These are phyloP conservation scores for Ptychoptera albimana DNA, from an alignment of 2,888 invertebrate genomes.

Conservation along the genomic window DNA sequence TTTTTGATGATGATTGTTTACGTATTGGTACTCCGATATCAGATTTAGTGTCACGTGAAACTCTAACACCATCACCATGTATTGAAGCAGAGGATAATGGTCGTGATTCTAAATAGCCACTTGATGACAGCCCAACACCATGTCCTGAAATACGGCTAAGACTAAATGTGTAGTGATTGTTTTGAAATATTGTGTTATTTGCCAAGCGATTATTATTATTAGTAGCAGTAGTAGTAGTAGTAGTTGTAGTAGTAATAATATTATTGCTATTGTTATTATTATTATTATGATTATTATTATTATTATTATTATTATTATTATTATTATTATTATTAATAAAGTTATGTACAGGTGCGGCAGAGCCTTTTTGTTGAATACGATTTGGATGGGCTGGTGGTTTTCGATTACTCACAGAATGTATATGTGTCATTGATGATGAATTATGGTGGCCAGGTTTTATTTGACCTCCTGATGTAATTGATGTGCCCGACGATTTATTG, in stretches of 20 bases:
- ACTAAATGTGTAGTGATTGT: slow-evolving; percentile 32
- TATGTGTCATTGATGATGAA: slow-evolving; percentile 8
- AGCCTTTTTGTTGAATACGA: slow-evolving; percentile 20
- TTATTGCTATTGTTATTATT: slow-evolving; percentile 10
- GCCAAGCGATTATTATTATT: slow-evolving; percentile 18
- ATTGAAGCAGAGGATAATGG: slow-evolving; percentile 17
- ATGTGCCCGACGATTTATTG: slow-evolving; percentile 30
- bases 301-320: neutral
- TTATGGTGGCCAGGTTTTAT: slow-evolving; percentile 28
- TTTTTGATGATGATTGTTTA: slow-evolving; percentile 11
- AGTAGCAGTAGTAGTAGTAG: slow-evolving; percentile 22
- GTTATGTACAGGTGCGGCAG: slow-evolving; percentile 14
- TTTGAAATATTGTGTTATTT: slow-evolving; percentile 30
- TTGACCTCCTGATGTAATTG: slow-evolving; percentile 26
- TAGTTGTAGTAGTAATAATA: slow-evolving; percentile 16
- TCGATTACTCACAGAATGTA: slow-evolving; percentile 14
- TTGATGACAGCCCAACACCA: slow-evolving; percentile 10
- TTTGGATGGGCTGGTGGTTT: slow-evolving; percentile 18
- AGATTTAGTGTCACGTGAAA: slow-evolving; percentile 24
- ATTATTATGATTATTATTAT: slow-evolving; percentile 7
- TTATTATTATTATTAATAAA: slow-evolving; percentile 8
- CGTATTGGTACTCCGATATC: slow-evolving; percentile 24
- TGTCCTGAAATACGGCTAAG: slow-evolving; percentile 15
- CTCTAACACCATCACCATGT: slow-evolving; percentile 14
- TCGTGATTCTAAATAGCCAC: slow-evolving; percentile 13